Evolutionary conservation across 2,888 invertebrate species (phyloP).

Genomic region (Cylloceria caligata): DNA sequence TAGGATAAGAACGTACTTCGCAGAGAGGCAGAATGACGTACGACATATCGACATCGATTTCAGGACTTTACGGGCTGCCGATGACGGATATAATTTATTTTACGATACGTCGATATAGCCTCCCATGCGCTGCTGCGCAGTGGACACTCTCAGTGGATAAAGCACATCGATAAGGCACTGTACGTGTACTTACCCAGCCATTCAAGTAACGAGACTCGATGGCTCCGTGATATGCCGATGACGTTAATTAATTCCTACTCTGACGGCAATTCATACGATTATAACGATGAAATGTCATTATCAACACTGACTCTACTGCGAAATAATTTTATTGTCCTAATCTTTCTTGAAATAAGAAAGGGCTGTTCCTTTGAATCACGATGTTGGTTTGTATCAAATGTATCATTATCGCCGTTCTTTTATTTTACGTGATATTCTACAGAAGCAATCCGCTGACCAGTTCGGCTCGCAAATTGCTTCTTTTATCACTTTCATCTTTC

Average conservation of each 20-base stretch:
- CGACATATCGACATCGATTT: constrained; percentile 31
- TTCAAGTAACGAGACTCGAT: constrained; percentile 45
- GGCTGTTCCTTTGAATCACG: neutral
- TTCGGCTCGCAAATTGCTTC: neutral
- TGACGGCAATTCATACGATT: constrained; percentile 29
- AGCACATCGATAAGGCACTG: neutral
- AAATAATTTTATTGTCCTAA: neutral
- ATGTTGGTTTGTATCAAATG: neutral
- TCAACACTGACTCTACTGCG: neutral
- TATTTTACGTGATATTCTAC: neutral
- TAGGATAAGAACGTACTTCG: constrained; percentile 10
- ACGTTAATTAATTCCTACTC: constrained; percentile 58
- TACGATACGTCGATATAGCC: constrained; percentile 43
- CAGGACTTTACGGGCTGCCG: constrained; percentile 40
- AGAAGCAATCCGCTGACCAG: neutral
- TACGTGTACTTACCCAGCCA: constrained; percentile 24
- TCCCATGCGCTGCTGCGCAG: constrained; percentile 9
- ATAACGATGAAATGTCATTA: constrained; percentile 17
- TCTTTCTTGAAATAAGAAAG: neutral
- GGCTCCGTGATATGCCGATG: constrained; percentile 51
- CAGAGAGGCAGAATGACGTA: constrained; percentile 26
- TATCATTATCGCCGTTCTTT: neutral
- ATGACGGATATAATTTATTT: constrained; percentile 65
- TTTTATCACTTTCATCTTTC: constrained; percentile 5
- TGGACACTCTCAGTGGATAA: constrained; percentile 7